Base-by-base conservation (phyloP, 1,140 invertebrate species). In the Macrotrachela quadricornifera region DNA sequence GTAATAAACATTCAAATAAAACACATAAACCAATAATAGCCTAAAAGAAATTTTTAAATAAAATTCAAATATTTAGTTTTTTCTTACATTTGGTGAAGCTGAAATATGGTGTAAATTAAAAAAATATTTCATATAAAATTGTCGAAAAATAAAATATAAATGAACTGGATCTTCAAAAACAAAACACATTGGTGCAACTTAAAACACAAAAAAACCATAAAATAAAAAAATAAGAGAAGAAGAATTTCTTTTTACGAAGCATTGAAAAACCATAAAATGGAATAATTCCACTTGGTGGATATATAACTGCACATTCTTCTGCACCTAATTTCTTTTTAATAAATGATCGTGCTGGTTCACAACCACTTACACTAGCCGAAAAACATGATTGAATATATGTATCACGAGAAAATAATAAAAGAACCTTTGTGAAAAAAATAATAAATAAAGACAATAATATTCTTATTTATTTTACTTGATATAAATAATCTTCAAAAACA, bases 201-300 rank as follows among this genome's bases (percentile, higher is more conserved):
- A 43, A 51, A 45, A 46, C 67, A 71, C 57, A 57, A n/a, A n/a
- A n/a, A n/a, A n/a, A n/a, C n/a, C n/a, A n/a, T n/a, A n/a, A n/a
- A 30, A 2, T 2, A 30, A 30, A 30, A 30, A 30, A 30, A 30
- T 30, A 30, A 30, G 21, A 30, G 8, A 30, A 2, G 8, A 30
- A 30, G 8, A 30, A 30, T 30, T 30, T 30, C 21, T 12, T 17
- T 48, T 73, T 75, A 86, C 83, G 83, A 70, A 88, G 91, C 87
- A 95, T 92, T 10, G 86, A 82, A 64, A 94, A 92, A 1, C 87
- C 88, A 66, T 94, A 86, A 67, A 91, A 94, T 10, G 88, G 88
- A 60, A 94, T 85, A 15, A 94, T 79, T 8, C 86, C 87, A 71
- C 82, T 87, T 1, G 87, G 87, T 14, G 88, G 87, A 64, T 86